Evolutionary conservation across 2,113 vertebrate species (phyloP), one percentile per base, ranked within the genome.

Genomic region (Promerops cafer): DNA sequence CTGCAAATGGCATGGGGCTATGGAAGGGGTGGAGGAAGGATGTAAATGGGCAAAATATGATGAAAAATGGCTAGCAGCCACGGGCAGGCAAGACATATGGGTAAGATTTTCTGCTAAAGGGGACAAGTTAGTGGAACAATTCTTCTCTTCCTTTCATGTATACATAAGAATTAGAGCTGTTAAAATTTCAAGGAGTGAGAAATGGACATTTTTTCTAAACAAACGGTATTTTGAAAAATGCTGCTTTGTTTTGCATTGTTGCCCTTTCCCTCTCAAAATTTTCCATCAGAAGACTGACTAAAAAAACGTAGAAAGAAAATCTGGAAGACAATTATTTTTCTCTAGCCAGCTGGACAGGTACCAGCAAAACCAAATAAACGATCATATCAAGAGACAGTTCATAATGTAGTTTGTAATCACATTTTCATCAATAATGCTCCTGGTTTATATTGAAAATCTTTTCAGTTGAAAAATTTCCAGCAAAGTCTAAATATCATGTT

Each of bases 281-380:
- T 82, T 89, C 15, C 11, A 39, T 47, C 40, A 57, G 70, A 85
- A 89, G 5, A 83, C 14, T 83, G 59, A 59, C 39, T 31, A 28
- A 49, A 87, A 86, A 81, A 60, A 37, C 6, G 3, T 4, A 56
- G 10, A 70, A 74, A 71, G 10, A 75, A 76, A 93, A 69, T 52
- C 23, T 94, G 79, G 52, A 92, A 94, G 60, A 54, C n/a, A 57
- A 35, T 74, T 89, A 40, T 45, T 89, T 90, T 91, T 77, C 79
- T 83, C 31, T 68, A 90, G 88, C 82, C 79, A 94, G 56, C 71
- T 95, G 79, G 66, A 90, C 8, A 63, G 42, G 64, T 54, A 80
- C 39, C 71, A 96, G 47, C 24, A 90, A 81, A 91, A 76, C 3
- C 68, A 93, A 96, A 80, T 40, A 94, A 91, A 76, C 37, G 88